Evolutionary conservation across 2,797 vertebrate genomes (phyloP), one percentile per base, ranked within the genome.

Genomic region (Pseudochirops corinnae): DNA sequence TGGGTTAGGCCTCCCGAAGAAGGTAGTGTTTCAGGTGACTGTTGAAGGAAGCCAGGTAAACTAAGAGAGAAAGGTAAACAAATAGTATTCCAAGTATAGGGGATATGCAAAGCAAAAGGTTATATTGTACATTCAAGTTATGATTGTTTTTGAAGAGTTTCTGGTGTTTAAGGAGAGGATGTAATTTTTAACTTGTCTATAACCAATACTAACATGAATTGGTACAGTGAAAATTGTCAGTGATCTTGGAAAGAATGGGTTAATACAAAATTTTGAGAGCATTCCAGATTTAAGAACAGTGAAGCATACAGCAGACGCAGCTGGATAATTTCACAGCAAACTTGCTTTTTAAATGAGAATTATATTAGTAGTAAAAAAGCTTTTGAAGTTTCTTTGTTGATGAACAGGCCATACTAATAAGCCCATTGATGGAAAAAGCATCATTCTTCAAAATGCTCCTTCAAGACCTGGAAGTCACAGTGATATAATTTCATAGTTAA

Each of bases 401-500:
- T 82, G 74, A 82, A 82, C 21, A 46, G 39, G 9, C 21, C 24
- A 82, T 82, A 82, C 7, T 46, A 82, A 82, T 46, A 82, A 82
- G 21, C 74, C 46, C 74, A 82, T 82, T 82, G 74, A 26, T 46
- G 21, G 21, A 26, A 82, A 82, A 98, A 97, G 96, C 93, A 93
- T 96, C 94, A 92, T 96, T 98, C 93, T 96, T 97, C 97, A 91
- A 96, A 97, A 95, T 91, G 97, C 87, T 92, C 95, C 56, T 97
- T 98, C 98, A 97, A 97, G 96, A 98, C 97, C 39, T 97, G 95
- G 93, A 98, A 98, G 98, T 98, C 97, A 97, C 97, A 57, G 97
- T 97, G 97, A 98, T 96, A 2, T 98, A 98, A 98, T 96, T 98
- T 96, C 62, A 96, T 96, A 94, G 93, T 98, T 99, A 99, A 99